These are phyloP conservation scores for Lysandra bellargus DNA, from an alignment of 2,888 invertebrate species.

Conservation along the genomic window DNA sequence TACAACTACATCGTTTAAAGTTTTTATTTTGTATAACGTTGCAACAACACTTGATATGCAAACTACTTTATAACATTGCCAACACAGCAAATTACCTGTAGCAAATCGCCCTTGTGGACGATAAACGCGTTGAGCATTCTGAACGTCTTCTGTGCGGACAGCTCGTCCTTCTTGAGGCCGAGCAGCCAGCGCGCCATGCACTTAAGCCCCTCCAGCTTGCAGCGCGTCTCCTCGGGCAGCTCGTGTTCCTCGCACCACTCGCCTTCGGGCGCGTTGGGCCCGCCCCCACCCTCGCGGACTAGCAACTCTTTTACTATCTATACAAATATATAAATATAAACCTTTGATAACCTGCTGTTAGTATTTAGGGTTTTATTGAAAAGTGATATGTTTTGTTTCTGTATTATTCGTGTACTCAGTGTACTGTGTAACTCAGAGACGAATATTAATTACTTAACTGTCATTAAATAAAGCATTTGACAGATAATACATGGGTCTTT, in stretches of 20 bases:
- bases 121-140: constrained; percentile 97
- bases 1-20: too few relatives aligned
- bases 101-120: constrained; percentile 92
- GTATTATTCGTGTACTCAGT: too few relatives aligned
- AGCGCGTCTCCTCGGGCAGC: constrained; percentile 93
- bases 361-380: too few relatives aligned
- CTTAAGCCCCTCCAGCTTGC: constrained; percentile 96
- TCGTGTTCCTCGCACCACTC: constrained; percentile 93
- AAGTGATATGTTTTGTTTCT: too few relatives aligned
- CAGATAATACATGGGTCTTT: too few relatives aligned
- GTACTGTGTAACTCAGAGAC: too few relatives aligned
- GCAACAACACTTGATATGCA: background rate
- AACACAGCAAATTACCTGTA: constrained; percentile 66
- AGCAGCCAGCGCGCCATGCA: constrained; percentile 98
- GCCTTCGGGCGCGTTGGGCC: constrained; percentile 73
- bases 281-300: constrained; percentile 88
- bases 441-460: too few relatives aligned
- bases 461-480: too few relatives aligned
- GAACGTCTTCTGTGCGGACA: constrained; percentile 95
- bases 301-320: constrained; percentile 96
- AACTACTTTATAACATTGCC: background rate
- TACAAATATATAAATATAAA: background rate
- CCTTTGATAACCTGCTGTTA: too few relatives aligned
- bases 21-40: too few relatives aligned
- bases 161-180: constrained; percentile 92